phyloP scores from a whole-genome alignment of 2,888 invertebrate genomes.

The Sepiola atlantica region DNA sequence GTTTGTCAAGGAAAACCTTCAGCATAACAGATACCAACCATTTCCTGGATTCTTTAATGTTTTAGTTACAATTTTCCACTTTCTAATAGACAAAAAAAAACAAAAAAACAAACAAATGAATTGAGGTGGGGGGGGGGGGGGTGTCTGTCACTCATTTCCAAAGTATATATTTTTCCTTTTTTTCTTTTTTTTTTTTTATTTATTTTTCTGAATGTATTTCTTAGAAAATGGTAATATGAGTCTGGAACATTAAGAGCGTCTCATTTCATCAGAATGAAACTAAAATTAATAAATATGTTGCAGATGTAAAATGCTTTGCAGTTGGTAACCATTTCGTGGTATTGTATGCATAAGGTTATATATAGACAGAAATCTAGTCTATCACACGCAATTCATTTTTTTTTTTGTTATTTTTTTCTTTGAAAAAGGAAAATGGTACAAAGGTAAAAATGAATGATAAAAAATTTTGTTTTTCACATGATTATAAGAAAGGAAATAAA shows the following conservation, averaged over 20 bases:
- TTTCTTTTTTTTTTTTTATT: too few species aligned
- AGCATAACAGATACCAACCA: conserved; percentile 8
- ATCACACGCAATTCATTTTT: background rate
- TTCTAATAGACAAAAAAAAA: background rate
- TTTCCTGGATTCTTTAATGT: background rate
- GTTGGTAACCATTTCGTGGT: background rate
- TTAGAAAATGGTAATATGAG: background rate
- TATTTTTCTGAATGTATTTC: background rate
- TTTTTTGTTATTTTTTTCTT: background rate
- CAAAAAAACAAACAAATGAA: background rate
- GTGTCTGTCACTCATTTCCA: too few species aligned
- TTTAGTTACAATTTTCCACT: background rate
- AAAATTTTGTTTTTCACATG: background rate
- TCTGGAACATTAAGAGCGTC: background rate
- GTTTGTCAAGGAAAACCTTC: background rate
- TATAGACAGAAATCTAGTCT: background rate
- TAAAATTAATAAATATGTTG: background rate
- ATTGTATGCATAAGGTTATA: background rate
- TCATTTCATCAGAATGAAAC: background rate
- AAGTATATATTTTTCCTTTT: too few species aligned
- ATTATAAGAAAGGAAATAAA: background rate
- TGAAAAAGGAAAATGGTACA: background rate
- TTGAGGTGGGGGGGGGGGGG: background rate
- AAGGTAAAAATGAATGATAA: background rate
- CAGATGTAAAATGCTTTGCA: background rate